These are phyloP conservation scores for Equus przewalskii DNA, from an alignment of 2,113 vertebrate species.

Conservation along the genomic window DNA sequence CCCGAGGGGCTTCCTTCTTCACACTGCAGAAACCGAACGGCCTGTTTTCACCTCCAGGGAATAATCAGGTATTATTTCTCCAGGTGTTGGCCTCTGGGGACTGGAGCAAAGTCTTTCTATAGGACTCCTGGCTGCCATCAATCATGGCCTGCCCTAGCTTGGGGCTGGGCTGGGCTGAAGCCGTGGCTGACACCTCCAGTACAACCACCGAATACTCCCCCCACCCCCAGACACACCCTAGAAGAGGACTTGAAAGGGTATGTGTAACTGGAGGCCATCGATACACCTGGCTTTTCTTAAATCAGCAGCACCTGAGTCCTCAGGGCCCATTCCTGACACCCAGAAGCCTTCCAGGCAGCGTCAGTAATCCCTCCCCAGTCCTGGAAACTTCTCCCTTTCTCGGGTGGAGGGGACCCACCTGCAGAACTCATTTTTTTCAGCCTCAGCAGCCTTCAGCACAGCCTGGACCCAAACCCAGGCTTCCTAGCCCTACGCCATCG, in stretches of 20 bases:
- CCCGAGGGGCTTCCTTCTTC: constrained; percentile 20
- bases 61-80: background rate
- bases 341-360: background rate
- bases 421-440: background rate
- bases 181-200: background rate
- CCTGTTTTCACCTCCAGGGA: background rate
- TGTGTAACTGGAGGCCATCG: background rate
- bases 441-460: background rate
- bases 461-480: background rate
- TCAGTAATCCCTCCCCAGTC: constrained; percentile 45
- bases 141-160: accelerated
- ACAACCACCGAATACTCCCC: no score
- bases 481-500: accelerated
- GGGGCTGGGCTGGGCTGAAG: background rate
- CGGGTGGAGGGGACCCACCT: background rate
- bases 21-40: background rate
- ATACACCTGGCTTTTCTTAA: constrained; percentile 15
- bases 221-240: background rate
- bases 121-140: background rate
- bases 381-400: constrained; percentile 45
- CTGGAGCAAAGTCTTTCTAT: background rate
- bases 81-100: constrained; percentile 45
- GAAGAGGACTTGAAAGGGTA: background rate
- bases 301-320: background rate
- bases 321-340: accelerated